Percentiles rank a stretch among this genome's conserved stretches.
These are phyloP conservation scores for Colostygia pectinataria DNA, from an alignment of 2,888 invertebrate species.

Conservation along the genomic window DNA sequence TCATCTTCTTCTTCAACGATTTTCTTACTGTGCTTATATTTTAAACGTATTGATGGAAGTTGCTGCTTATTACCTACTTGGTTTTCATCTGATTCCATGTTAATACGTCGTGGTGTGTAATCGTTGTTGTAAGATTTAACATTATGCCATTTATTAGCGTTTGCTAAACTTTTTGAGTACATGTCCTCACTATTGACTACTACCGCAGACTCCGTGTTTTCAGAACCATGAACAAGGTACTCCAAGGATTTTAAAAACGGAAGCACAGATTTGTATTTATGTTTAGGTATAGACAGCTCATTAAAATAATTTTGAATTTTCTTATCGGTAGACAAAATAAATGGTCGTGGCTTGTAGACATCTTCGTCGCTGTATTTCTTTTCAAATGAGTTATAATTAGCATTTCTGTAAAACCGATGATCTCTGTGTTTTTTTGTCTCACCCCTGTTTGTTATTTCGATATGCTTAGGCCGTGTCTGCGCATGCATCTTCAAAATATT, in stretches of 20 bases:
- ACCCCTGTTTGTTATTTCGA: conserved; percentile 62
- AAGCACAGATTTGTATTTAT: conserved; percentile 51
- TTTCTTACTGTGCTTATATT: conserved; percentile 52
- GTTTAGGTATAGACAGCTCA: conserved; percentile 40
- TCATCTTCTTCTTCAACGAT: conserved; percentile 46
- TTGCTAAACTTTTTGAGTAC: conserved; percentile 56
- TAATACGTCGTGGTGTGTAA: conserved; percentile 58
- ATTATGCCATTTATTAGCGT: conserved; percentile 69
- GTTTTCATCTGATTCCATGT: conserved; percentile 43
- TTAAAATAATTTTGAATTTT: conserved; percentile 32
- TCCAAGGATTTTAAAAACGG: conserved; percentile 67
- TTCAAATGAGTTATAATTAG: conserved; percentile 36
- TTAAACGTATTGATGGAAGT: conserved; percentile 53
- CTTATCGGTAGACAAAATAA: conserved; percentile 28
- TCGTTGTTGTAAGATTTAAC: conserved; percentile 65
- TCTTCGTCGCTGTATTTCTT: conserved; percentile 34
- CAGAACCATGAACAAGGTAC: conserved; percentile 48
- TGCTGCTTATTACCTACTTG: conserved; percentile 40
- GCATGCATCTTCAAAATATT: conserved; percentile 58
- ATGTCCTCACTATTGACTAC: conserved; percentile 41
- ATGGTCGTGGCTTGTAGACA: conserved; percentile 35
- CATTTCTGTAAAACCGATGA: conserved; percentile 53
- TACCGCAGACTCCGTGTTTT: conserved; percentile 34
- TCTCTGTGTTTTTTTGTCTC: conserved; percentile 38
- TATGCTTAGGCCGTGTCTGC: conserved; percentile 49